Conservation (phyloP, 2,113 vertebrate genomes). For the Probosciger aterrimus region DNA sequence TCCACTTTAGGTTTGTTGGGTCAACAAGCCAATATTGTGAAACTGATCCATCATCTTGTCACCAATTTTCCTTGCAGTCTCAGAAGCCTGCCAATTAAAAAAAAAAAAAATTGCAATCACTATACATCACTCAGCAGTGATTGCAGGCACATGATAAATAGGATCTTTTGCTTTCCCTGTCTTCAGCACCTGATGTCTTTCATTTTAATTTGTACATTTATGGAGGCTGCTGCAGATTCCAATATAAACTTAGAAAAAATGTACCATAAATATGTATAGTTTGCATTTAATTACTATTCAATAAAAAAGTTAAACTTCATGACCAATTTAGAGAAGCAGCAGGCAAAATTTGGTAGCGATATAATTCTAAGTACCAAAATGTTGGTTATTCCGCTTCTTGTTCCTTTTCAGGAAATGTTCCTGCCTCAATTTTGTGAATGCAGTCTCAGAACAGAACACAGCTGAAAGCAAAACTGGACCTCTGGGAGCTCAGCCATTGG, state of each 20-base stretch:
- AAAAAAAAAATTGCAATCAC: constrained; percentile 60
- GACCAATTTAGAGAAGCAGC: constrained; percentile 3
- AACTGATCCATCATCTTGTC: constrained; percentile 93
- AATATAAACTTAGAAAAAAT: constrained; percentile 13
- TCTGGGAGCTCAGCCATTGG: background rate
- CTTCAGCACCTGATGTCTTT: constrained; percentile 21
- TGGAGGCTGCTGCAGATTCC: background rate
- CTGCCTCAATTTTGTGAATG: background rate
- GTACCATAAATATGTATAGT: background rate
- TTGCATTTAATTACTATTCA: constrained; percentile 32
- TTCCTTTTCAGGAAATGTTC: background rate
- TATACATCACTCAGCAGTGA: constrained; percentile 71
- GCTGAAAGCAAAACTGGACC: background rate
- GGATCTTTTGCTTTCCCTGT: constrained; percentile 44
- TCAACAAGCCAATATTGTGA: constrained; percentile 86
- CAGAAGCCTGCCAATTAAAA: constrained; percentile 80
- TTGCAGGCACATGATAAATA: constrained; percentile 74
- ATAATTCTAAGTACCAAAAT: background rate
- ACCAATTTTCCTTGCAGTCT: constrained; percentile 73
- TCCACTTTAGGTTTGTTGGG: constrained; percentile 79
- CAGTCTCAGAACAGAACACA: background rate
- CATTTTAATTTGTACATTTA: background rate
- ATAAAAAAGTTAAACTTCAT: background rate
- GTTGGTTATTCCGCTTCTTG: background rate
- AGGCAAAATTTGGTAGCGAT: background rate